Evolutionary conservation across 2,113 vertebrate genomes (phyloP), one percentile per base, ranked within the genome.

Genomic region (Pedionomus torquatus): DNA sequence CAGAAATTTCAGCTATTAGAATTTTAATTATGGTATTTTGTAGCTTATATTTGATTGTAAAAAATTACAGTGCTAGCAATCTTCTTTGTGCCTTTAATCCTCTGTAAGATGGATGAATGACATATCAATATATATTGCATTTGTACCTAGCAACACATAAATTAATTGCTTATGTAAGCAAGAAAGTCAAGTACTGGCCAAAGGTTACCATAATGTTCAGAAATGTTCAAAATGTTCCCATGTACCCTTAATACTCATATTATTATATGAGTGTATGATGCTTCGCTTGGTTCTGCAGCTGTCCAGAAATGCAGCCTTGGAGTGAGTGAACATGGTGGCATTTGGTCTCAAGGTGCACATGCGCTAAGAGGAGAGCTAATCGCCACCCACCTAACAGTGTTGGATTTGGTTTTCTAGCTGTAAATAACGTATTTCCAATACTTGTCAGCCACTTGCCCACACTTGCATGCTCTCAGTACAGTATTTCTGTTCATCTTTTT

Each of bases 401-500:
- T 48, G 33, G 16, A 17, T 33, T 74, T 68, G n/a, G 6, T 1
- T 80, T 79, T 91, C 60, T 49, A 64, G 28, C 57, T 79, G 55
- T 35, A 95, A 83, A 77, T 68, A 39, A 39, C 0, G 0, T 19
- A 51, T 41, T 88, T 89, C 58, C 63, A 66, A 39, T 46, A 35
- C 17, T 61, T 48, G 69, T 76, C 70, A 91, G 48, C 35, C 66
- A 75, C 75, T 94, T 81, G 52, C 91, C 90, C 76, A 71, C 37
- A 70, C 48, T 85, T 80, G 76, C 68, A 54, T 14, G 43, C 66
- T 90, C 83, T 97, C 96, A 91, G 96, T 79, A 92, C 65, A 86
- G 19, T 94, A 94, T 92, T 92, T 96, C 96, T 96, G 58, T n/a
- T 26, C 3, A 1, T 52, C 71, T 83, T 87, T 97, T 97, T 94